These are phyloP conservation scores for Belgica antarctica DNA, from an alignment of 2,888 invertebrate genomes.

Conservation along the genomic window DNA sequence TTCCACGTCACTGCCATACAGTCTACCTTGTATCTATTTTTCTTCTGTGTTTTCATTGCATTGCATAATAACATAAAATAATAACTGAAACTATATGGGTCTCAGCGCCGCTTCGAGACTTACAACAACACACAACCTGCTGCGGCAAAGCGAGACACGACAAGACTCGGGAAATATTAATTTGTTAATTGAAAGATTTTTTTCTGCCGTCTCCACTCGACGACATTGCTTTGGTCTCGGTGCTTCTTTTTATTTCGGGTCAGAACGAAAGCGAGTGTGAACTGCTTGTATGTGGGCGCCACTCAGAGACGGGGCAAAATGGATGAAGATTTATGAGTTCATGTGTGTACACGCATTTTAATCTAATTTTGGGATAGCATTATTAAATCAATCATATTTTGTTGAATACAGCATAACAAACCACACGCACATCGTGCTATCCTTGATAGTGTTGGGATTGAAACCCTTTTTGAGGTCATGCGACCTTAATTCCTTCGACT, in stretches of 20 bases:
- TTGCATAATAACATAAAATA: not conserved
- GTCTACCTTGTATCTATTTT: slow-evolving; percentile 18
- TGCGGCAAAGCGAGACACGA: not conserved
- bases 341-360: slow-evolving; percentile 2
- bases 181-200: slow-evolving; percentile 14
- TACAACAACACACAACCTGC: not conserved
- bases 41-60: not conserved
- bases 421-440: not conserved
- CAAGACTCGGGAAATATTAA: not conserved
- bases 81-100: too few relatives aligned
- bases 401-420: not conserved
- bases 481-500: not conserved
- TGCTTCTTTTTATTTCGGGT: not conserved
- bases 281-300: not conserved
- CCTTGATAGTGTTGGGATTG: not conserved
- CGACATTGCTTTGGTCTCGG: not conserved
- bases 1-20: too few relatives aligned
- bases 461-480: slow-evolving; percentile 21
- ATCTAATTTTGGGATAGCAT: not conserved
- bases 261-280: not conserved
- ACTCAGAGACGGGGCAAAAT: not conserved
- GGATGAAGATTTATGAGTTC: not conserved
- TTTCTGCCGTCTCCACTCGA: not conserved
- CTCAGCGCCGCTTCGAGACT: not conserved
- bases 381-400: slow-evolving; percentile 20